Conservation (phyloP, 2,888 invertebrate genomes). For the Didymodactylos carnosus region DNA sequence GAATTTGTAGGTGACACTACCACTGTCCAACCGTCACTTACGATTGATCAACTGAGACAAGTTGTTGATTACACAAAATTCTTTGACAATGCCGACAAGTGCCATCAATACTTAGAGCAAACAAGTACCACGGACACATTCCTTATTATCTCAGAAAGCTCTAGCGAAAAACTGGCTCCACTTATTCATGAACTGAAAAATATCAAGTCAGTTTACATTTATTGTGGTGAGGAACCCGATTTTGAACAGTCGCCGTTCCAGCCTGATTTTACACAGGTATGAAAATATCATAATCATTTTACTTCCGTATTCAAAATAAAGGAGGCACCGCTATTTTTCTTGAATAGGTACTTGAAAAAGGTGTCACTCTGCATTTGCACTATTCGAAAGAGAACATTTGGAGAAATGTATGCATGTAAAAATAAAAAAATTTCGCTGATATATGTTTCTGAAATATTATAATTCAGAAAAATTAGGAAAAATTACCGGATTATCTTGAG, state of each 20-base stretch:
- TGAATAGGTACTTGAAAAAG: too few relatives aligned
- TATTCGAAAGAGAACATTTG: too few relatives aligned
- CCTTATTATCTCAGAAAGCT: background rate
- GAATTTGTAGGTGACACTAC: too few relatives aligned
- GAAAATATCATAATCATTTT: background rate
- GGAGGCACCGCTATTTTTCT: background rate
- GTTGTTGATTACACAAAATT: background rate
- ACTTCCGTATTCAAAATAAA: too few relatives aligned
- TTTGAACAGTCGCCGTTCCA: background rate
- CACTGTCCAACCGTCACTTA: background rate
- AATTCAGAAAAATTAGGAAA: too few relatives aligned
- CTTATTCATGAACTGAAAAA: background rate
- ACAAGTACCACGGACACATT: background rate
- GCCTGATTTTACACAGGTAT: background rate
- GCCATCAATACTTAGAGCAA: background rate
- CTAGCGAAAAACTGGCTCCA: background rate
- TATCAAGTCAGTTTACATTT: background rate
- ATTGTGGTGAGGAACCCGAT: background rate
- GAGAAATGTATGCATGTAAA: too few relatives aligned
- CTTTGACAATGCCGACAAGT: background rate
- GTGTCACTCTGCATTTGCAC: too few relatives aligned
- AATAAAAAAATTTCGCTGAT: too few relatives aligned
- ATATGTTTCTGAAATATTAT: too few relatives aligned
- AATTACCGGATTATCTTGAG: too few relatives aligned
- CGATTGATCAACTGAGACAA: background rate